These are phyloP conservation scores for Corbicula japonica DNA, from an alignment of 2,888 invertebrate genomes.

Conservation along the genomic window DNA sequence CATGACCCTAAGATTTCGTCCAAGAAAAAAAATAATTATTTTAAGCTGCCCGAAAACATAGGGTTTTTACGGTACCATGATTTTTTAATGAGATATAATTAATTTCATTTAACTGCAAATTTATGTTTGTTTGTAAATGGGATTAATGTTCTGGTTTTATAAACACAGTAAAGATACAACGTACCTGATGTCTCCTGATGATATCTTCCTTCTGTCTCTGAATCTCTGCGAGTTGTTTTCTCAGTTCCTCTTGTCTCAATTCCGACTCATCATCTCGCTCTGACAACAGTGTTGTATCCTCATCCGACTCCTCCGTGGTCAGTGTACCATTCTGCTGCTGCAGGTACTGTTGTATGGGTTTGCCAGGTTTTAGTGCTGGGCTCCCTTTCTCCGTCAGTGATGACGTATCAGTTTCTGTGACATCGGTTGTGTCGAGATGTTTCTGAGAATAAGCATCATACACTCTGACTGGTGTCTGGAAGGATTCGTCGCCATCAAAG, in stretches of 20 bases:
- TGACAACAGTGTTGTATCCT: constrained; percentile 63
- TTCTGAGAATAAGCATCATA: constrained; percentile 60
- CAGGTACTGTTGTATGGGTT: constrained; percentile 13
- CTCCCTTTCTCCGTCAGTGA: constrained; percentile 74
- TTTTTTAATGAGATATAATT: no score
- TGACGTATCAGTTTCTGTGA: constrained; percentile 70
- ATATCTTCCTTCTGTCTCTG: constrained; percentile 80
- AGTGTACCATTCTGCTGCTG: constrained; percentile 35
- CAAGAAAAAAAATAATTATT: no score
- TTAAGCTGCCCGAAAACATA: no score
- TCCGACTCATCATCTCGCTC: constrained; percentile 66
- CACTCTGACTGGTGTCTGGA: constrained; percentile 57
- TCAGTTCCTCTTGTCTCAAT: constrained; percentile 71
- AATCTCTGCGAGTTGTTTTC: constrained; percentile 75
- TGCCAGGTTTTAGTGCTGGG: constrained; percentile 63
- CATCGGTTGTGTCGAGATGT: constrained; percentile 58
- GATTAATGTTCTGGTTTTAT: neutral
- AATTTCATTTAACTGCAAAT: no score
- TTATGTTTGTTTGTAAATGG: no score
- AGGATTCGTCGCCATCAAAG: constrained; percentile 76
- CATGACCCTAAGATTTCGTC: no score
- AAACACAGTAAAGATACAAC: neutral
- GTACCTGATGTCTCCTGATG: constrained; percentile 70
- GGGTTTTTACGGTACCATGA: no score
- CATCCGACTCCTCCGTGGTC: constrained; percentile 59